These are phyloP conservation scores for Laterallus jamaicensis DNA, from an alignment of 2,113 vertebrate genomes.

Conservation along the genomic window DNA sequence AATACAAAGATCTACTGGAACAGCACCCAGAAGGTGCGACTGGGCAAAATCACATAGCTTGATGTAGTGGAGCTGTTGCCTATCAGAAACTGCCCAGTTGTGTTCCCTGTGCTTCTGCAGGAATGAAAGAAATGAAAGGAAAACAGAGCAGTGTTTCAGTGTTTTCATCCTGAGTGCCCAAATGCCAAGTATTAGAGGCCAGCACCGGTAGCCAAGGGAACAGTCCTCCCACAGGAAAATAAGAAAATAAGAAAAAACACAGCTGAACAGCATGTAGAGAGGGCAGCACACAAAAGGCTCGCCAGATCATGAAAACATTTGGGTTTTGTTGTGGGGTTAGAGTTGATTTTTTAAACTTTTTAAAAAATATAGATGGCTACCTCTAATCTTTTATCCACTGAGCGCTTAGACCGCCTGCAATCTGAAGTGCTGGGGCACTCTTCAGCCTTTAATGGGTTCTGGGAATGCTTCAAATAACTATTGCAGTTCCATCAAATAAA, in stretches of 20 bases:
- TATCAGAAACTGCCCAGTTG: not conserved
- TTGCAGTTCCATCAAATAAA: not conserved
- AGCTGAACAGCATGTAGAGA: not conserved
- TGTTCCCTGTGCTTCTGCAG: not conserved
- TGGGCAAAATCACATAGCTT: not conserved
- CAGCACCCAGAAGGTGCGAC: not conserved
- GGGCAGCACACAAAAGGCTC: slow-evolving; percentile 1
- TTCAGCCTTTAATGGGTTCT: slow-evolving; percentile 36
- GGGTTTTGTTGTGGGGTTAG: not conserved
- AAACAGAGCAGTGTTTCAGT: not conserved
- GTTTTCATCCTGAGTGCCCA: slow-evolving; percentile 18
- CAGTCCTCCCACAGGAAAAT: slow-evolving; percentile 1
- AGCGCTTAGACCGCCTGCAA: not conserved
- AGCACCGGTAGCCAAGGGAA: slow-evolving; percentile 55
- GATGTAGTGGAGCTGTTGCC: not conserved
- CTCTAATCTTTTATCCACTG: not conserved
- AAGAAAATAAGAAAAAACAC: slow-evolving; percentile 8
- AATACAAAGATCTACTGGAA: not conserved
- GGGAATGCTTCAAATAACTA: slow-evolving; percentile 4
- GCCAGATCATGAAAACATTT: not conserved
- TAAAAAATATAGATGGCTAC: not conserved
- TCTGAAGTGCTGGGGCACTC: not conserved
- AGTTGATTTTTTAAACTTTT: not conserved
- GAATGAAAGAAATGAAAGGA: not conserved
- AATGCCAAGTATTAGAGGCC: slow-evolving; percentile 14